Conservation (phyloP, 2,888 invertebrate species). For the Melanostoma mellinum region DNA sequence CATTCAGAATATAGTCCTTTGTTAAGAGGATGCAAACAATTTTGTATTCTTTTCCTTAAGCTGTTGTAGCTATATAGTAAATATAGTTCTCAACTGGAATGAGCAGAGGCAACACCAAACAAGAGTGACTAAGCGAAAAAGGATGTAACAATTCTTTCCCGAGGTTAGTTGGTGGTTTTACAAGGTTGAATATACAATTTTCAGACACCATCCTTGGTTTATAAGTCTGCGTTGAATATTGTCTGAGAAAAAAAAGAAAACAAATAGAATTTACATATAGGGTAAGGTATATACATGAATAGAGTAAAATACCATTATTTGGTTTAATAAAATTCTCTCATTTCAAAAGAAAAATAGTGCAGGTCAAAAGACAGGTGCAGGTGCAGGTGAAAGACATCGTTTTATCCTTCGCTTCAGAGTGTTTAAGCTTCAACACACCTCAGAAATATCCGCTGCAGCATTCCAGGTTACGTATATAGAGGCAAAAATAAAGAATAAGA, state of each 20-base stretch:
- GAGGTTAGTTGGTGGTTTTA: conserved; percentile 10
- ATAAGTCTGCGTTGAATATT: conserved; percentile 34
- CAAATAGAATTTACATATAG: conserved; percentile 25
- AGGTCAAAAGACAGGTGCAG: too few species aligned
- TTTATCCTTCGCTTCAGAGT: conserved; percentile 12
- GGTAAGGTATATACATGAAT: conserved; percentile 5
- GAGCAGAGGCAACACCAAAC: not conserved
- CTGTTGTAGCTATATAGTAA: not conserved
- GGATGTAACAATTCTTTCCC: conserved; percentile 14
- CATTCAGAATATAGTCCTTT: conserved; percentile 12
- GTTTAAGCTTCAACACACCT: not conserved
- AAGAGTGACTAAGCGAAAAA: not conserved
- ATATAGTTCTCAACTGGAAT: too few species aligned
- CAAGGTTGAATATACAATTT: conserved; percentile 22
- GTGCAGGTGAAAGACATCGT: conserved; percentile 10
- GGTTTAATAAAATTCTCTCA: conserved; percentile 43
- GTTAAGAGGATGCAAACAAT: conserved; percentile 32
- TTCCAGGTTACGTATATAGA: not conserved
- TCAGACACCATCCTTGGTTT: not conserved
- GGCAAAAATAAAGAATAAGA: conserved; percentile 17
- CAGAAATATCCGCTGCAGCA: conserved; percentile 4
- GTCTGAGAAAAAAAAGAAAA: conserved; percentile 16
- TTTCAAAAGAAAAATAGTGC: conserved; percentile 37
- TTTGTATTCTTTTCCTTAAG: conserved; percentile 6
- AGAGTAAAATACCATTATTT: conserved; percentile 3